A percentile compares a stretch with the other conserved stretches of the same genome.
Evolutionary conservation across 37 sponge, comb jelly and placozoan species (phyloP).

Genomic region (Cladorhizidae sp.): DNA sequence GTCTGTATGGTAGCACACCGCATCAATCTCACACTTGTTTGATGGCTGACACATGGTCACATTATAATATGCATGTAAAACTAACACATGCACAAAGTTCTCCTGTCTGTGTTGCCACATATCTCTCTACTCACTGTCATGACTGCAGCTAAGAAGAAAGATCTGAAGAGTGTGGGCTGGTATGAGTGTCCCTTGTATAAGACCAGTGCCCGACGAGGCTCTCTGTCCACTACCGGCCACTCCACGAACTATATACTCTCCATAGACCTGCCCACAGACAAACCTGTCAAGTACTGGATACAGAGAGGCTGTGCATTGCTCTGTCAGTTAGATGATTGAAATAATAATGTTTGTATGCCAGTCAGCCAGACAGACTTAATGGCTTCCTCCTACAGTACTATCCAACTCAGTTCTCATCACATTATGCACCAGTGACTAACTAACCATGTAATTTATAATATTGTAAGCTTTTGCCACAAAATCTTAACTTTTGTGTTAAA

Average conservation of each 20-base stretch:
- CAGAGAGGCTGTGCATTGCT: constrained; percentile 92
- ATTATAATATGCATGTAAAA: too few species aligned
- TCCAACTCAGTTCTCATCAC: too few species aligned
- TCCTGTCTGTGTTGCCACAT: background rate
- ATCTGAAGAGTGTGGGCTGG: constrained; percentile 55
- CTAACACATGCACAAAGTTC: background rate
- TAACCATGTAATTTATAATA: too few species aligned
- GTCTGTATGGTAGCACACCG: too few species aligned
- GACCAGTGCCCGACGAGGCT: constrained; percentile 94
- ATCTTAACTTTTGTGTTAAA: too few species aligned
- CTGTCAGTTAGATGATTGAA: constrained; percentile 95
- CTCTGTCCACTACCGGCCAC: constrained; percentile 98
- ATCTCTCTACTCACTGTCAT: background rate
- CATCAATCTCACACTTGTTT: background rate
- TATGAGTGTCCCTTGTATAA: constrained; percentile 98
- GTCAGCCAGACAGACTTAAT: too few species aligned
- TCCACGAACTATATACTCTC: constrained; percentile 98
- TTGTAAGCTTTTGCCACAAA: too few species aligned
- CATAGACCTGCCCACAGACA: constrained; percentile 96
- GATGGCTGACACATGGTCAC: too few species aligned
- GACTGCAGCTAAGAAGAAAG: constrained; percentile 70
- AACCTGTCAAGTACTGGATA: constrained; percentile 97
- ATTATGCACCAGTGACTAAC: too few species aligned
- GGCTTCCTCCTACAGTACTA: too few species aligned
- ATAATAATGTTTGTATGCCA: too few species aligned